These are phyloP conservation scores for Amaurobius ferox DNA, from an alignment of 2,888 invertebrate species.

Conservation along the genomic window DNA sequence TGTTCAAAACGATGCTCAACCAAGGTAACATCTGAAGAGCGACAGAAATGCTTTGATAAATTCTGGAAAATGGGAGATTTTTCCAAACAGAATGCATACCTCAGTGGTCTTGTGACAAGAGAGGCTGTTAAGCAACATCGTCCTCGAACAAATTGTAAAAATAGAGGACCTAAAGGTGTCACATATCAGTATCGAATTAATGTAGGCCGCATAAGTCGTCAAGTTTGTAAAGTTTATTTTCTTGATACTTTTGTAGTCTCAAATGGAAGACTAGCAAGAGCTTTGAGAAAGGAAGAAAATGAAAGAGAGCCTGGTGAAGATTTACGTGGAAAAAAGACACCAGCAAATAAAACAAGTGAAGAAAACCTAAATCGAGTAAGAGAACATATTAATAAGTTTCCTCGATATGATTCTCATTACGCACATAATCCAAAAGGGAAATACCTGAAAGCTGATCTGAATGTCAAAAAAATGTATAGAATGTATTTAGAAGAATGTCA, in stretches of 20 bases:
- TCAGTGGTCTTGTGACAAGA: constrained; percentile 61
- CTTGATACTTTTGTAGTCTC: constrained; percentile 62
- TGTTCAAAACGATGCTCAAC: constrained; percentile 50
- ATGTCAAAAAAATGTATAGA: constrained; percentile 64
- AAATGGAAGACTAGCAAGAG: constrained; percentile 61
- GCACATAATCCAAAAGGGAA: constrained; percentile 47
- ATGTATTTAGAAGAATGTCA: constrained; percentile 58
- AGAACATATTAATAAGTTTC: constrained; percentile 56
- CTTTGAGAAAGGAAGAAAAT: constrained; percentile 61
- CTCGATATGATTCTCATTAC: constrained; percentile 52
- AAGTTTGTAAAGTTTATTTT: constrained; percentile 64
- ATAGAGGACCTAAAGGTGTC: constrained; percentile 61
- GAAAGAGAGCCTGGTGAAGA: constrained; percentile 65
- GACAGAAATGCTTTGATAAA: constrained; percentile 58
- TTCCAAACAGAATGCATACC: constrained; percentile 67
- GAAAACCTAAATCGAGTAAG: constrained; percentile 48
- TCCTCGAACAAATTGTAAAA: constrained; percentile 50
- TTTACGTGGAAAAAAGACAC: constrained; percentile 57
- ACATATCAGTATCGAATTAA: constrained; percentile 67
- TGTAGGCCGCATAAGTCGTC: constrained; percentile 39
- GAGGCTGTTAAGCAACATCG: constrained; percentile 64
- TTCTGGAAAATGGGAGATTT: constrained; percentile 68
- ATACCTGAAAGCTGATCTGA: constrained; percentile 56
- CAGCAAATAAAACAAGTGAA: constrained; percentile 64
- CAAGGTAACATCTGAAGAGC: constrained; percentile 48